These are phyloP conservation scores for Drosophila parabipectinata DNA, from an alignment of 1,140 invertebrate genomes.

Conservation along the genomic window DNA sequence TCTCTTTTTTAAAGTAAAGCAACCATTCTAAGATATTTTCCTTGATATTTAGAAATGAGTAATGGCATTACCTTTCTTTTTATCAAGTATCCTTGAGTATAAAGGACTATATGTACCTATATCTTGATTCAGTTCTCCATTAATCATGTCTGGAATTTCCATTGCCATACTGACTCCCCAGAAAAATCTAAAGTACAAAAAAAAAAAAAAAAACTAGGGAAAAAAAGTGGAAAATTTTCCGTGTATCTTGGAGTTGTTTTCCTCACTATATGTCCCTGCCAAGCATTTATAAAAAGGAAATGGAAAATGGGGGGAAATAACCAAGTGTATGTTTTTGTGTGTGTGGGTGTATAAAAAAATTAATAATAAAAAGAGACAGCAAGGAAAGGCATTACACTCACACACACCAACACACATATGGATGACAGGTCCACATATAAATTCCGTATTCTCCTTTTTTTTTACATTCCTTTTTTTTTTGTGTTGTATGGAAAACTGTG, in stretches of 20 bases:
- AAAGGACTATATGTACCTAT: background rate
- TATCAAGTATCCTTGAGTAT: background rate
- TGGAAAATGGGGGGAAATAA: conserved; percentile 28
- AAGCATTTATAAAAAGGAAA: conserved; percentile 47
- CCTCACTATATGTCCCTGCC: conserved; percentile 18
- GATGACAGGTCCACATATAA: conserved; percentile 41
- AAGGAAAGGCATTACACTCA: conserved; percentile 10
- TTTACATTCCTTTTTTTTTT: conserved; percentile 42
- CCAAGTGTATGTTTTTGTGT: conserved; percentile 24
- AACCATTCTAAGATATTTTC: no score
- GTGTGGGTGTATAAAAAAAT: conserved; percentile 50
- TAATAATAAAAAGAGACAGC: conserved; percentile 57
- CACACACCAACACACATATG: conserved; percentile 30
- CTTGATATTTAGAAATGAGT: background rate
- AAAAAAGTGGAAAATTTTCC: conserved; percentile 34
- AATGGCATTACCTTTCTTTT: background rate
- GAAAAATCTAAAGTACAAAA: conserved; percentile 18
- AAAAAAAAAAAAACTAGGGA: background rate
- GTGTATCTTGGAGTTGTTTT: conserved; percentile 43
- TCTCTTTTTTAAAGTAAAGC: no score
- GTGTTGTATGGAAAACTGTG: conserved; percentile 70
- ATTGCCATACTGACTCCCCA: background rate
- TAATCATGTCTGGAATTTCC: conserved; percentile 34
- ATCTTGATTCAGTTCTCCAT: conserved; percentile 42
- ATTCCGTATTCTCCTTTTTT: conserved; percentile 38